phyloP scores from a whole-genome alignment of 2,888 invertebrate species.

The Cephus sareptanus region DNA sequence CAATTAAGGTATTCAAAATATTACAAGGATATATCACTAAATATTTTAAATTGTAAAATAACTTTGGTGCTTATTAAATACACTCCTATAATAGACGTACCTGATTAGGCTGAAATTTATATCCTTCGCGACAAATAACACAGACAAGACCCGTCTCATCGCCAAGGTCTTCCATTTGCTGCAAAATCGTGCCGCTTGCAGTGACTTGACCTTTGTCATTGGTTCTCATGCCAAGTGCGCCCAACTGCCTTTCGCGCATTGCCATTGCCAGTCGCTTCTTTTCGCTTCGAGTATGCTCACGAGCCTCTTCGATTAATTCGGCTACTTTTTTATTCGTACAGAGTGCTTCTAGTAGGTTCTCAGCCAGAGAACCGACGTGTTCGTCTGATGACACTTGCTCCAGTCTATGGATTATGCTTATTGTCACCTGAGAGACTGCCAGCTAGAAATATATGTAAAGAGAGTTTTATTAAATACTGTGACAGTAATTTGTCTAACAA shows the following conservation, averaged over 20 bases:
- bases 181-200: constrained; percentile 88
- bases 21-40: not conserved
- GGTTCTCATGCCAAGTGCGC: constrained; percentile 93
- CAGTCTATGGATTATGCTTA: constrained; percentile 94
- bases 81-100: constrained; percentile 54
- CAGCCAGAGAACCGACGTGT: constrained; percentile 95
- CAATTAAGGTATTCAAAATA: not conserved
- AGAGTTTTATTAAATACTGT: not conserved
- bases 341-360: constrained; percentile 90
- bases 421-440: constrained; percentile 87
- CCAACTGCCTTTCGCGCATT: constrained; percentile 94
- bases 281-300: constrained; percentile 93
- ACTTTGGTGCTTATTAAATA: not conserved
- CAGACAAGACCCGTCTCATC: constrained; percentile 97
- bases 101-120: constrained; percentile 94
- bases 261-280: constrained; percentile 99
- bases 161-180: constrained; percentile 93
- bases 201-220: constrained; percentile 98
- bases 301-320: constrained; percentile 89
- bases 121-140: constrained; percentile 98
- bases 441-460: constrained; percentile 66
- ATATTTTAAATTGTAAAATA: not conserved
- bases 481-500: not conserved
- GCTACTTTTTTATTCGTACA: constrained; percentile 84
- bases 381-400: constrained; percentile 98